Base-by-base conservation (phyloP, 2,888 invertebrate species). In the Eupithecia exiguata region DNA sequence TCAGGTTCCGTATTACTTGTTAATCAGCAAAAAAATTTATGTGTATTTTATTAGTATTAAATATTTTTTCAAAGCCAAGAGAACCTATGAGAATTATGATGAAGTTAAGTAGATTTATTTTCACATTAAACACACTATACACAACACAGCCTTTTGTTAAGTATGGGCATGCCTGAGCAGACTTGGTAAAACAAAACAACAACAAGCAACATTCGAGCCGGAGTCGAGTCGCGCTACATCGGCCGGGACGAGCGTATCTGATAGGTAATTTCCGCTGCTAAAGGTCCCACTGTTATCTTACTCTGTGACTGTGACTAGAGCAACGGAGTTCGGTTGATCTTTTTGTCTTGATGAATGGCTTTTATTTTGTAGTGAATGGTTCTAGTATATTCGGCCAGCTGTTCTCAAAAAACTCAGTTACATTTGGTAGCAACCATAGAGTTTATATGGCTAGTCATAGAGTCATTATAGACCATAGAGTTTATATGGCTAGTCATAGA, bases 211-310 rank as follows among this genome's bases (percentile, higher is more conserved):
- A 40, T n/a, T 81, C 78, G 74, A 69, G 77, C 78, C 12, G 36
- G 79, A 79, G 21, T 10, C 49, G 10, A 79, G 49, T 21, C 49
- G 10, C n/a, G 78, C 78, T 73, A 74, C 74, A 67, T 81, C 82
- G 82, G 79, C 61, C 58, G 81, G 77, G 78, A 71, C 81, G 74
- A 82, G 88, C 89, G 89, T 88, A 88, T 87, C 91, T 89, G 92
- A 92, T 92, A 91, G 89, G 90, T 88, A 88, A 91, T 92, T 93
- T 93, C 93, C 92, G 92, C 88, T 90, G 61, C 69, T 38, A 61
- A 16, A 68, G 68, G 53, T 68, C 68, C 66, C 36, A 68, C 68
- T 68, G 68, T 68, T 68, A 68, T 68, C 68, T 68, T 68, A 68
- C 49, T 14, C 53, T 68, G 68, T 68, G 68, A 68, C 68, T 68